A percentile compares a stretch with the other conserved stretches of the same genome.
Evolutionary conservation across 2,113 vertebrate genomes (phyloP).

Genomic region (Lagopus leucura): DNA sequence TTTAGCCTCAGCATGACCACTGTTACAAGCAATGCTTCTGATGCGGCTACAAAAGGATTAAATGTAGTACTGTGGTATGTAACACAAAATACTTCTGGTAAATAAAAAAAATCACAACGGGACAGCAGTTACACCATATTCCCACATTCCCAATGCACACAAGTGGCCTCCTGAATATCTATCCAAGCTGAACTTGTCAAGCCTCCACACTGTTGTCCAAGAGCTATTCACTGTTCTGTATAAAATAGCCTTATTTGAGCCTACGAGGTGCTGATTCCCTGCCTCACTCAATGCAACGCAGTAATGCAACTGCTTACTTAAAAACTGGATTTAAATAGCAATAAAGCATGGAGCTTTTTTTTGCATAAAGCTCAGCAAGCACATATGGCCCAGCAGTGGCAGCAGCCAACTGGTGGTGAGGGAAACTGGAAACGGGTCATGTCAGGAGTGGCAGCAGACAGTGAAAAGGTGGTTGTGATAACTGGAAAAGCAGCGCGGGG

Average conservation of each 20-base stretch:
- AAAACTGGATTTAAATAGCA: background rate
- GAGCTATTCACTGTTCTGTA: background rate
- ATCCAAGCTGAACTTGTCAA: background rate
- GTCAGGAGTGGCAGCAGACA: background rate
- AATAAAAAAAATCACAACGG: background rate
- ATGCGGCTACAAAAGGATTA: background rate
- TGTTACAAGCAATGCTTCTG: background rate
- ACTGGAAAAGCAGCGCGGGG: background rate
- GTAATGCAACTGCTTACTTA: background rate
- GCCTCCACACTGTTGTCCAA: background rate
- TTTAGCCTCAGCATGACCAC: background rate
- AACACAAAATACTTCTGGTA: background rate
- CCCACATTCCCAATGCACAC: background rate
- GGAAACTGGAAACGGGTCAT: background rate
- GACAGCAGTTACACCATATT: background rate
- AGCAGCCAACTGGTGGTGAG: fast-evolving
- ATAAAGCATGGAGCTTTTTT: background rate
- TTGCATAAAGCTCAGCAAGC: background rate
- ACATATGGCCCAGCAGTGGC: fast-evolving
- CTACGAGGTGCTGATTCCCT: background rate
- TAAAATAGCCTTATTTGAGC: background rate
- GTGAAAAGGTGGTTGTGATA: background rate
- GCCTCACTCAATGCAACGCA: background rate
- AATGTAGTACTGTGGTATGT: background rate
- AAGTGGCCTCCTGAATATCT: background rate